Evolutionary conservation across 2,113 vertebrate species (phyloP).

Genomic region (Sinocyclocheilus rhinocerous): DNA sequence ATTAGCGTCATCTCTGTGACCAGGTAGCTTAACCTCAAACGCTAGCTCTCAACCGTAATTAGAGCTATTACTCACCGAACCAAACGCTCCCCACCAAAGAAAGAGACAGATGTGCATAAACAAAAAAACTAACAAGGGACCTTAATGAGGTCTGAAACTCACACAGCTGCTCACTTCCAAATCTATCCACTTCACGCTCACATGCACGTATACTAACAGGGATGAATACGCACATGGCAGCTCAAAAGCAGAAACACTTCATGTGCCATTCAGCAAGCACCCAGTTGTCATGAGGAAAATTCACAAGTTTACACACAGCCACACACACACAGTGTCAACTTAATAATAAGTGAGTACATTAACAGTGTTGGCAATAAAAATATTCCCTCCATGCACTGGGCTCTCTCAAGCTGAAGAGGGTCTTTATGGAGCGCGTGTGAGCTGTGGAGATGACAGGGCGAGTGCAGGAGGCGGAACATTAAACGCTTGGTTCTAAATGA

Average conservation of each 20-base stretch:
- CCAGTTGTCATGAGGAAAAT: background rate
- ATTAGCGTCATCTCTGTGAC: constrained; percentile 34
- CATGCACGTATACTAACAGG: background rate
- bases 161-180: constrained; percentile 17
- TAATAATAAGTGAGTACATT: constrained; percentile 28
- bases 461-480: constrained; percentile 35
- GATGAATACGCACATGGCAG: background rate
- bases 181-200: constrained; percentile 12
- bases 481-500: constrained; percentile 33
- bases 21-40: constrained; percentile 29
- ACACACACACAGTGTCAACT: constrained; percentile 7
- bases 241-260: too few species aligned
- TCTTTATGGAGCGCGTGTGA: constrained; percentile 35
- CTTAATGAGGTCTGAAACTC: constrained; percentile 33
- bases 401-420: background rate
- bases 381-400: background rate
- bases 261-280: background rate
- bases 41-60: constrained; percentile 36
- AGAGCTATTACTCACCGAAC: constrained; percentile 17
- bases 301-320: background rate
- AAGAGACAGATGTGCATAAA: constrained; percentile 18
- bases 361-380: constrained; percentile 8
- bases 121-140: constrained; percentile 29
- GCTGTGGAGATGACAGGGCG: constrained; percentile 27
- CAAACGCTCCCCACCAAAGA: constrained; percentile 1